Percentiles rank a stretch among this genome's conserved stretches.
Evolutionary conservation across 1,140 invertebrate genomes (phyloP).

Genomic region (Apis mellifera): Amel_HAv3.1 CM009936.2:12667001-12667500

Average conservation of each 20-base stretch:
- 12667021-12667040: not conserved
- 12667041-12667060: not conserved
- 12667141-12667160: conserved; percentile 26
- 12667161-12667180: not conserved
- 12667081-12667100: conserved; percentile 9
- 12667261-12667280: conserved; percentile 41
- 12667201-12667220: conserved; percentile 27
- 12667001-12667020: not conserved
- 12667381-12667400: not conserved
- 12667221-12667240: conserved; percentile 2
- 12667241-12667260: conserved; percentile 44
- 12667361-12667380: conserved; percentile 28
- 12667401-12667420: not conserved
- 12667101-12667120: not conserved
- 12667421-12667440: not conserved
- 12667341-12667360: conserved; percentile 16
- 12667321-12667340: conserved; percentile 14
- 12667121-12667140: conserved; percentile 11
- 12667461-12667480: conserved; percentile 16
- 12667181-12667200: not conserved
- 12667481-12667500: conserved; percentile 44
- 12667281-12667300: conserved; percentile 24
- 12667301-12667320: conserved; percentile 25
- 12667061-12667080: not conserved
- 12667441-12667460: conserved; percentile 35